Conservation (phyloP, 1,140 invertebrate genomes). For the Prorops nasuta region DNA sequence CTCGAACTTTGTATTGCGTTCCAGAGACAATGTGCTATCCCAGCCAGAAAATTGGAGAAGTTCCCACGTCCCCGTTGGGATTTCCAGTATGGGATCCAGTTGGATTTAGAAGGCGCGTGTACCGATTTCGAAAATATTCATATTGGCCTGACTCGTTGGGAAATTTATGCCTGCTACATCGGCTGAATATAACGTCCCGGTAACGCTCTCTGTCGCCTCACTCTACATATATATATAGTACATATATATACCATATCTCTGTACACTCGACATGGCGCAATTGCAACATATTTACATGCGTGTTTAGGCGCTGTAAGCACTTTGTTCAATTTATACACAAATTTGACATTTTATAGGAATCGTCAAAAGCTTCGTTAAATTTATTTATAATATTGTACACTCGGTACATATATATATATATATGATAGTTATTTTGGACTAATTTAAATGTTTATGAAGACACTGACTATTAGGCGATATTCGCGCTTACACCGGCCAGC, state of each 20-base stretch:
- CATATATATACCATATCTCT: no score
- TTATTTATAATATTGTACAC: no score
- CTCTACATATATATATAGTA: no score
- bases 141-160: conserved; percentile 14
- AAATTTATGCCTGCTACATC: conserved; percentile 28
- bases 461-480: no score
- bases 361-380: no score
- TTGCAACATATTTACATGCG: background rate
- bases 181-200: conserved; percentile 19
- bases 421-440: no score
- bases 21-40: conserved; percentile 22
- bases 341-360: no score
- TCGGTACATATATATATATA: no score
- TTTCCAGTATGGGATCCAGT: no score
- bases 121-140: conserved; percentile 35
- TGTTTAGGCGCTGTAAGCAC: background rate
- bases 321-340: no score
- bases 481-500: no score
- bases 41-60: conserved; percentile 36
- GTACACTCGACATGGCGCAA: conserved; percentile 1
- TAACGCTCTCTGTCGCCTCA: conserved; percentile 1
- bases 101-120: conserved; percentile 22
- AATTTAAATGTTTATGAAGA: no score
- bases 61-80: conserved; percentile 17
- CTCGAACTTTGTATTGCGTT: conserved; percentile 20